These are phyloP conservation scores for Papilio gigon DNA, from an alignment of 2,888 invertebrate genomes.

Conservation along the genomic window DNA sequence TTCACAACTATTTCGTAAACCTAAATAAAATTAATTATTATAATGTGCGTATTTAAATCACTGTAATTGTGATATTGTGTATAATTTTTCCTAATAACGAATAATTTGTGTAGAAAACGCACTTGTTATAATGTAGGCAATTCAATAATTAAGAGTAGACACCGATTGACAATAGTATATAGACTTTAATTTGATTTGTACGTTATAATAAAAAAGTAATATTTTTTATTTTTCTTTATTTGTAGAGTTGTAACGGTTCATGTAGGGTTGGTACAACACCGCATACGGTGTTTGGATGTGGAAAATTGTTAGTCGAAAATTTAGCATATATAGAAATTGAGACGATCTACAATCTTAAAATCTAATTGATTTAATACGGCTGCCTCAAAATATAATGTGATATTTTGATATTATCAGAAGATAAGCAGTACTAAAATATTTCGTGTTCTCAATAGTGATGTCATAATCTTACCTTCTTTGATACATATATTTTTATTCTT, in stretches of 20 bases:
- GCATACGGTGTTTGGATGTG: neutral
- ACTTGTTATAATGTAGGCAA: constrained; percentile 38
- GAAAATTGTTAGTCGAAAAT: neutral
- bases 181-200: constrained; percentile 41
- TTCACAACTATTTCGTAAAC: neutral
- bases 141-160: constrained; percentile 33
- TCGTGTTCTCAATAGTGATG: neutral
- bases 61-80: constrained; percentile 52
- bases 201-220: neutral
- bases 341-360: neutral
- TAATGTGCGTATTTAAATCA: constrained; percentile 40
- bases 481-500: no score
- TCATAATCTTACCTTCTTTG: neutral
- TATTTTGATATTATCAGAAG: neutral
- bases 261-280: neutral
- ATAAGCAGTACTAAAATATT: neutral
- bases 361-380: neutral
- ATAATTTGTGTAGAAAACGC: constrained; percentile 42
- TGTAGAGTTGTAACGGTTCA: constrained; percentile 1
- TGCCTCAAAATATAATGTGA: neutral
- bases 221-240: constrained; percentile 10
- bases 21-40: neutral
- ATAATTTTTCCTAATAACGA: constrained; percentile 38
- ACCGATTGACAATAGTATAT: constrained; percentile 49
- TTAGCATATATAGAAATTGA: neutral